Conservation (phyloP, 2,797 vertebrate genomes). For the Anguilla marmorata region DNA sequence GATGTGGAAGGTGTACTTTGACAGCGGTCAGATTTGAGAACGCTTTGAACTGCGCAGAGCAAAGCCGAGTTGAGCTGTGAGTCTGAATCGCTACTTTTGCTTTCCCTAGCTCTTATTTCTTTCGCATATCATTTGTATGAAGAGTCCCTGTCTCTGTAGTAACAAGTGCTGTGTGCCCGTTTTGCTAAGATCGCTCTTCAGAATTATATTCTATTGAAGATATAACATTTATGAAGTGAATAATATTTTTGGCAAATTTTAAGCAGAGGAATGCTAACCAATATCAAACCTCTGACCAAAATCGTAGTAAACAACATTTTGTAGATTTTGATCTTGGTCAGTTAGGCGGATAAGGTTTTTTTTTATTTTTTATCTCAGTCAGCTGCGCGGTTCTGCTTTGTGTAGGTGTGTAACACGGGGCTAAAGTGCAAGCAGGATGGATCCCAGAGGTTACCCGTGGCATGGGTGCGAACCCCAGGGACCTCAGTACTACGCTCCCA, state of each 20-base stretch:
- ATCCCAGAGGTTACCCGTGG: constrained; percentile 56
- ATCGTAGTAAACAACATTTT: background rate
- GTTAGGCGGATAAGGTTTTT: background rate
- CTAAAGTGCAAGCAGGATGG: constrained; percentile 54
- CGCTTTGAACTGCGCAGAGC: background rate
- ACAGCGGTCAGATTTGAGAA: constrained; percentile 36
- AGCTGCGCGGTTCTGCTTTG: constrained; percentile 2
- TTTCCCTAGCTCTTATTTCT: background rate
- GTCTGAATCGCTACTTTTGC: constrained; percentile 25
- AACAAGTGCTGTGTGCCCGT: background rate
- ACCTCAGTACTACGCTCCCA: constrained; percentile 25
- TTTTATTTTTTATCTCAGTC: background rate
- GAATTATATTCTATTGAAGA: background rate
- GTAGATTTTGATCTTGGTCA: too few species aligned
- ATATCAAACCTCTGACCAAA: background rate
- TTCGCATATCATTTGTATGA: background rate
- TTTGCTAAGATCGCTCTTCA: background rate
- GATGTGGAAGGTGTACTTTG: constrained; percentile 62
- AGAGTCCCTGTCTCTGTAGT: background rate
- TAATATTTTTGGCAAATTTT: background rate
- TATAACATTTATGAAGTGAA: background rate
- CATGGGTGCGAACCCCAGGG: constrained; percentile 40
- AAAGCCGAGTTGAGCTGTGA: constrained; percentile 42
- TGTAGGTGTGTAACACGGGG: background rate
- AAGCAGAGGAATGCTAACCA: background rate